Evolutionary conservation across 2,888 invertebrate species (phyloP).

Genomic region (Mesochorus sp.): DNA sequence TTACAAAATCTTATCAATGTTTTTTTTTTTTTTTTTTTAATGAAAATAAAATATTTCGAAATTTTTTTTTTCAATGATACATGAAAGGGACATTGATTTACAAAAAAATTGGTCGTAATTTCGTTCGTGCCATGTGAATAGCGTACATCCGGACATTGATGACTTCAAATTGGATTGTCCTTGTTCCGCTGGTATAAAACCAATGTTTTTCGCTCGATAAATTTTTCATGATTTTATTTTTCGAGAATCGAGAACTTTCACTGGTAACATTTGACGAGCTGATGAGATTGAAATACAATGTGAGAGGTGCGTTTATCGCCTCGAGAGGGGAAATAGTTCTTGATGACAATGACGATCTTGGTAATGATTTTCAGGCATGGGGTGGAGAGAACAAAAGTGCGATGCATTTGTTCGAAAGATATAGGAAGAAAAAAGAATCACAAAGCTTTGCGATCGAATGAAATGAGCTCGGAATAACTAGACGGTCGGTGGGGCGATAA

Average conservation of each 20-base stretch:
- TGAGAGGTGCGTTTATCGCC: constrained; percentile 5
- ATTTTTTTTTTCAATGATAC: too few species aligned
- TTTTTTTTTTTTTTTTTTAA: too few species aligned
- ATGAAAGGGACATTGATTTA: too few species aligned
- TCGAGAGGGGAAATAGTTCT: constrained; percentile 35
- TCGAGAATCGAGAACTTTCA: constrained; percentile 21
- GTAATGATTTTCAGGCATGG: constrained; percentile 36
- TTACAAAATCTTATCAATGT: too few species aligned
- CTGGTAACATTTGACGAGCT: constrained; percentile 3
- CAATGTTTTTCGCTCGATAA: constrained; percentile 46
- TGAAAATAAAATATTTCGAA: too few species aligned
- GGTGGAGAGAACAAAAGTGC: constrained; percentile 45
- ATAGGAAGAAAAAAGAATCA: constrained; percentile 9
- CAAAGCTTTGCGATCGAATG: constrained; percentile 39
- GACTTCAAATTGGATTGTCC: background rate
- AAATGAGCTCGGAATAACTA: background rate
- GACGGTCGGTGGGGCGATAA: constrained; percentile 29
- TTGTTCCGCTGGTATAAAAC: background rate
- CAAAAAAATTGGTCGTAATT: too few species aligned
- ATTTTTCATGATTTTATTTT: background rate
- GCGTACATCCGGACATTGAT: background rate
- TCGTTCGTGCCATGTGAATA: too few species aligned
- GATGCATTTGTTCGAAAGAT: constrained; percentile 6
- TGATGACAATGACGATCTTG: constrained; percentile 42
- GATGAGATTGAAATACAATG: constrained; percentile 28